Evolutionary conservation across 2,797 vertebrate species (phyloP).

Genomic region (Gephyroberyx darwinii): DNA sequence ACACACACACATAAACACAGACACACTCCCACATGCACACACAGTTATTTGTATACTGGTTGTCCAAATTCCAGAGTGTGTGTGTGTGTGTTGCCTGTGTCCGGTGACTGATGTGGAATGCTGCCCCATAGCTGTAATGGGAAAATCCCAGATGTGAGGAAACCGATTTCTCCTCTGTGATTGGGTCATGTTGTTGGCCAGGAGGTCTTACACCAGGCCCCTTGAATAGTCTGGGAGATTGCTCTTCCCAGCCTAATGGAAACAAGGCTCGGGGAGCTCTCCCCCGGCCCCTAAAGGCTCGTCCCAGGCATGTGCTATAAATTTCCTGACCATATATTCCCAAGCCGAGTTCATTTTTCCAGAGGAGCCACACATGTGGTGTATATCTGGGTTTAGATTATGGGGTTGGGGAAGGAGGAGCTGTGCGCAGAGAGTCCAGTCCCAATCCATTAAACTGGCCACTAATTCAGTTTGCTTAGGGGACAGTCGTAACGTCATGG

Average conservation of each 20-base stretch:
- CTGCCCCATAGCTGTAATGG: conserved; percentile 69
- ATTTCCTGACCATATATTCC: conserved; percentile 86
- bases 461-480: conserved; percentile 76
- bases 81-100: conserved; percentile 37
- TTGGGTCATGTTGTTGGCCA: conserved; percentile 71
- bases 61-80: conserved; percentile 40
- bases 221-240: conserved; percentile 74
- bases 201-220: conserved; percentile 74
- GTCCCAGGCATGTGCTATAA: conserved; percentile 83
- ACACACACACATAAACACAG: conserved; percentile 33
- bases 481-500: conserved; percentile 48
- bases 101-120: conserved; percentile 70
- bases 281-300: conserved; percentile 70
- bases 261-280: conserved; percentile 76
- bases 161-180: conserved; percentile 67
- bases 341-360: conserved; percentile 81
- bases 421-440: conserved; percentile 32
- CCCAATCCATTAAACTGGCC: conserved; percentile 71
- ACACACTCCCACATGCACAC: conserved; percentile 2
- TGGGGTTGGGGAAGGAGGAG: conserved; percentile 67
- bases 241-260: conserved; percentile 82
- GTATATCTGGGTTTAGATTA: conserved; percentile 78
- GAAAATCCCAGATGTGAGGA: conserved; percentile 81
- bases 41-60: conserved; percentile 38
- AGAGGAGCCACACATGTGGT: conserved; percentile 82